Evolutionary conservation across 2,113 vertebrate species (phyloP), one percentile per base, ranked within the genome.

Genomic region (Trogon surrucura): DNA sequence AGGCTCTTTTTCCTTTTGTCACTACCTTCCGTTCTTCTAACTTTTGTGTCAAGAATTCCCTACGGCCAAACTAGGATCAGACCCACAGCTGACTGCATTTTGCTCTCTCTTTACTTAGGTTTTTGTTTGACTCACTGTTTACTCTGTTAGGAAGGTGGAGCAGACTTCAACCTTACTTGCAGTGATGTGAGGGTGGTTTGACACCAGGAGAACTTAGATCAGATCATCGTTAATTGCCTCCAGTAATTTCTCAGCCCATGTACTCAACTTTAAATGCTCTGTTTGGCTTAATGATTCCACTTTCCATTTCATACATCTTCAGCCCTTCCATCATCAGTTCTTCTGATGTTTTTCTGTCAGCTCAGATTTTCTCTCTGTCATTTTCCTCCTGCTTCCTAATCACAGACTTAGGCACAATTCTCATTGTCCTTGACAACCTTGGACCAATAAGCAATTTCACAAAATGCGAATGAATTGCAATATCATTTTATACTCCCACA

Each of bases 391-490:
- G 26, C 66, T 89, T 91, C 47, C 34, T 91, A 92, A 95, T 91
- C 57, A 89, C 27, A 92, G 74, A 69, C 85, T 91, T 77, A 84
- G 54, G 62, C 71, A 89, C 45, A 72, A 58, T 70, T 88, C 71
- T 93, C 74, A 85, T 88, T 89, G 89, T 80, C 87, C 74, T 91
- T 91, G 79, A 75, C 91, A 96, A 85, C 61, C 58, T 82, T 65
- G 62, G 58, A 21, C 87, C 73, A 88, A 54, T 44, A 17, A 91
- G 56, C 87, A 94, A 56, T 93, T 95, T 85, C 54, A 89, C 47
- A 80, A 93, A 69, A 87, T 69, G 45, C 94, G 81, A 92, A 80
- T 60, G 70, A 88, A 73, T 85, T 70, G 21, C 50, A 94, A 38
- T 85, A 91, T 91, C 20, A 56, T 85, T 95, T 95, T 72, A 73